These are phyloP conservation scores for Phoenicopterus ruber DNA, from an alignment of 2,113 vertebrate species.

Conservation along the genomic window DNA sequence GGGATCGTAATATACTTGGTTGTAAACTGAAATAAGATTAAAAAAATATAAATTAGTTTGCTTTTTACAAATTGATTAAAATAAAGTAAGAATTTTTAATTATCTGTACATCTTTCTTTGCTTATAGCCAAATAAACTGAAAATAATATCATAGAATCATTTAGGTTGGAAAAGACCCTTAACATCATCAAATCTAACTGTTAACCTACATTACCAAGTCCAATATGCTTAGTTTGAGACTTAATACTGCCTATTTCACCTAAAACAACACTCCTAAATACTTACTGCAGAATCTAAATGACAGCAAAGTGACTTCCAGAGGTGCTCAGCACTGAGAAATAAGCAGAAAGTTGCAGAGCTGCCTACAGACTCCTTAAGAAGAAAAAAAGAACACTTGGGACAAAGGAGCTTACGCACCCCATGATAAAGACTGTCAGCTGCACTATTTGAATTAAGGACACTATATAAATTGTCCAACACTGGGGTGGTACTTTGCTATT, in stretches of 20 bases:
- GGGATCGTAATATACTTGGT: conserved; percentile 79
- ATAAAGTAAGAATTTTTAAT: background rate
- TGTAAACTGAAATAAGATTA: conserved; percentile 76
- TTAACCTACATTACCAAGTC: background rate
- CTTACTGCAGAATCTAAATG: background rate
- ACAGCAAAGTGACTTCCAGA: background rate
- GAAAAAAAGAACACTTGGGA: background rate
- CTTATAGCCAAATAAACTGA: background rate
- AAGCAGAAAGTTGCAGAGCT: background rate
- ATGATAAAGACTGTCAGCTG: background rate
- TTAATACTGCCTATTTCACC: background rate
- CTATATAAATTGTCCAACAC: background rate
- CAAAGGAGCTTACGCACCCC: background rate
- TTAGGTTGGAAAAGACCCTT: background rate
- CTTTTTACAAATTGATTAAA: background rate
- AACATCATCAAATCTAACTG: accelerated
- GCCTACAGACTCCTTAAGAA: background rate
- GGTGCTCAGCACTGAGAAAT: background rate
- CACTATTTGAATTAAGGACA: background rate
- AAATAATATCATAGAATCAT: background rate
- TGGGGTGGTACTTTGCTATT: background rate
- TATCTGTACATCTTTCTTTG: background rate
- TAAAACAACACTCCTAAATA: background rate
- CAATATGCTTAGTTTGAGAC: background rate
- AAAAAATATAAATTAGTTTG: conserved; percentile 11